Conservation (phyloP, 2,113 vertebrate species). For the Myocastor coypus region DNA sequence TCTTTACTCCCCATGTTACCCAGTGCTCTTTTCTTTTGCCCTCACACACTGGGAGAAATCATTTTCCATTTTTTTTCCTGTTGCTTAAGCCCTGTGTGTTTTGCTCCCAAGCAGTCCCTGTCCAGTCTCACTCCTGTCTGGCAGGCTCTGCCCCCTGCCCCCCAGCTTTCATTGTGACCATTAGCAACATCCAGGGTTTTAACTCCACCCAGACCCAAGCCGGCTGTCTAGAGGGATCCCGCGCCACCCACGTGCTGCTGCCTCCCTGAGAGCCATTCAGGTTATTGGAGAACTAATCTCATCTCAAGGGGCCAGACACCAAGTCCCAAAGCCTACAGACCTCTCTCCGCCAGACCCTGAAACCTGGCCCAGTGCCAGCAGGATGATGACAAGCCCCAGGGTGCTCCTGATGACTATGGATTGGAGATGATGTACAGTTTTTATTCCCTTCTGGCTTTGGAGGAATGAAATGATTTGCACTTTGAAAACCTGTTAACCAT, state of each 20-base stretch:
- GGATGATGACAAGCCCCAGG: slow-evolving; percentile 76
- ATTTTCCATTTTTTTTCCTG: not conserved
- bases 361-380: slow-evolving; percentile 74
- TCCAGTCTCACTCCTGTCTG: slow-evolving; percentile 55
- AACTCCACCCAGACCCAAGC: slow-evolving; percentile 56
- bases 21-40: not conserved
- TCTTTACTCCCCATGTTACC: not conserved
- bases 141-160: slow-evolving; percentile 69
- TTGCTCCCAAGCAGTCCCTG: not conserved
- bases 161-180: slow-evolving; percentile 72
- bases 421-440: slow-evolving; percentile 74
- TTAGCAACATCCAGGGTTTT: slow-evolving; percentile 68
- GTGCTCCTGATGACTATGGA: slow-evolving; percentile 74
- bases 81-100: slow-evolving; percentile 61
- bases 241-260: slow-evolving; percentile 59
- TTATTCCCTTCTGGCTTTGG: slow-evolving; percentile 74
- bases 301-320: slow-evolving; percentile 82
- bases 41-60: slow-evolving; percentile 2
- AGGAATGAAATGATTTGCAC: slow-evolving; percentile 82
- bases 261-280: slow-evolving; percentile 76
- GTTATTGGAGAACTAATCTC: slow-evolving; percentile 81
- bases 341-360: slow-evolving; percentile 81
- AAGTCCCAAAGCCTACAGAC: slow-evolving; percentile 77
- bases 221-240: slow-evolving; percentile 75
- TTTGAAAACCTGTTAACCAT: slow-evolving; percentile 77